These are phyloP conservation scores for Masnerella sp. DNA, from an alignment of 2,888 invertebrate species.

Conservation along the genomic window DNA sequence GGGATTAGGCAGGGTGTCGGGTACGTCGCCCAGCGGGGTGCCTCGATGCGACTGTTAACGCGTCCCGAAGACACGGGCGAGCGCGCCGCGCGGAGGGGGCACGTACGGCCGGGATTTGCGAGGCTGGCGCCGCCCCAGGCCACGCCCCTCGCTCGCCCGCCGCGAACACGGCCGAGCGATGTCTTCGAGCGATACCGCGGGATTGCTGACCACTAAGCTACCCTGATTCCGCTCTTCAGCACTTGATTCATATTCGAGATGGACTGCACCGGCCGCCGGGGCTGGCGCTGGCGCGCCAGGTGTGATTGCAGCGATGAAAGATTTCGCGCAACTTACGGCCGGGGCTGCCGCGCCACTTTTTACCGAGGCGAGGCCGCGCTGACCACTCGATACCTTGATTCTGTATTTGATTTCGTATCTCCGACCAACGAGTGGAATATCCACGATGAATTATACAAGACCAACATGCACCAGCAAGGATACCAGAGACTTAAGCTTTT, in stretches of 20 bases:
- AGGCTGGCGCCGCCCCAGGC: constrained; percentile 69
- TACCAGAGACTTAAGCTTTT: too few species aligned
- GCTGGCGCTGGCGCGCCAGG: too few species aligned
- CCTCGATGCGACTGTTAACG: constrained; percentile 75
- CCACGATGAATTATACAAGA: too few species aligned
- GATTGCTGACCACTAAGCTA: constrained; percentile 70
- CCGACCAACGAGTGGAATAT: too few species aligned
- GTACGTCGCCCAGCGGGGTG: constrained; percentile 71
- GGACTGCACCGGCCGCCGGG: too few species aligned
- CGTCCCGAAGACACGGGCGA: constrained; percentile 70
- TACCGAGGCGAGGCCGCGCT: too few species aligned
- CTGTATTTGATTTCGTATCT: too few species aligned
- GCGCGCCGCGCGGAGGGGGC: background rate
- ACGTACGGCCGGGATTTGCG: constrained; percentile 69
- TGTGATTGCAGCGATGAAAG: too few species aligned
- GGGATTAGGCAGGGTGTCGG: constrained; percentile 48
- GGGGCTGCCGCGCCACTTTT: too few species aligned
- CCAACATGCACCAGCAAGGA: too few species aligned
- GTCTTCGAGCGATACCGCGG: constrained; percentile 34
- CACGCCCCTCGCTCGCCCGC: constrained; percentile 62
- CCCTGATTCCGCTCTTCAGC: constrained; percentile 71
- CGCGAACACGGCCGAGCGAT: constrained; percentile 46
- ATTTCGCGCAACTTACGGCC: too few species aligned
- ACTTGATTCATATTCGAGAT: constrained; percentile 55
- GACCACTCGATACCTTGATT: too few species aligned